Evolutionary conservation across 2,888 invertebrate species (phyloP), one percentile per base, ranked within the genome.

Genomic region (Euphydryas editha): DNA sequence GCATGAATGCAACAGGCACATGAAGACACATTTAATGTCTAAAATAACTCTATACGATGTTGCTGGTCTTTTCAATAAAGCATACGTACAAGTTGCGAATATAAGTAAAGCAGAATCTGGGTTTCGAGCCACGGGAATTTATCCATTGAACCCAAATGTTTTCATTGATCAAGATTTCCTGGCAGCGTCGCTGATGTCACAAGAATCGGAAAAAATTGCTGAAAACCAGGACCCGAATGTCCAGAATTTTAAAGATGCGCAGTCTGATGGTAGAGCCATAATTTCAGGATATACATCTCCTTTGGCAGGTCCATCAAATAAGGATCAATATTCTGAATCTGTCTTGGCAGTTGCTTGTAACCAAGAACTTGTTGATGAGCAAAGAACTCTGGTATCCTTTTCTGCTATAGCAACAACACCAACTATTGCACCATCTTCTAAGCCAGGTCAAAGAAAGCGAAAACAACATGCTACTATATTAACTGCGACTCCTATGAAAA

Each of bases 21-120:
- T 73, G 71, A 73, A 74, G 67, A 70, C 61, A 67, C 68, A 74
- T 70, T 69, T 72, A 39, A 70, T 70, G 70, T 59, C 68, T 58
- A 73, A 70, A 75, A 73, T 76, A 72, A 73, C 73, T 68, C 72
- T 63, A 67, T 71, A 75, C 47, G 71, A 75, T 62, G 69, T 75
- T 58, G 72, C 76, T 62, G 62, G 64, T 69, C 66, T 73, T 68
- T 75, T 74, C 57, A 74, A 73, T 67, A 73, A 74, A 67, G 73
- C 76, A 69, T 75, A 72, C 49, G 63, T 60, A 62, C 69, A 71
- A 68, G 73, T 71, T 65, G 66, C 70, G 44, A 68, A 63, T 68
- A 75, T 69, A 42, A 67, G 65, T 59, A 69, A 68, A 65, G 65
- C 62, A 46, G 69, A 67, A 68, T 62, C 65, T 61, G 66, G 70